Base-by-base conservation (phyloP, 2,888 invertebrate species). In the Tanaodytes sp. region DNA sequence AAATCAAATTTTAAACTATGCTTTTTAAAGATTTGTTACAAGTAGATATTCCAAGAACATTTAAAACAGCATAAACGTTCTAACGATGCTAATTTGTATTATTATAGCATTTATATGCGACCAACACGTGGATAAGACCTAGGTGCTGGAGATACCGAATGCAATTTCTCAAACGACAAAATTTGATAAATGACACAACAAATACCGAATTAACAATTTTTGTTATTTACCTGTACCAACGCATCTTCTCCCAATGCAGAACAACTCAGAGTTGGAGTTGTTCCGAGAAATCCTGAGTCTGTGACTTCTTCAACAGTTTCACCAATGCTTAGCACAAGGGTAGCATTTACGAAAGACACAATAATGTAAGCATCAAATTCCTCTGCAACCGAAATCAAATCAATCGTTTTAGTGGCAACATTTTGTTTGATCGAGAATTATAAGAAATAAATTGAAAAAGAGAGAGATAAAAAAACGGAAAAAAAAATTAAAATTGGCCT, bases 281-380 rank as follows among this genome's bases (percentile, higher is more conserved):
- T 99, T 66, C 98, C 98, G 79, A 99, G 88, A 86, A 99, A 99
- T 40, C 99, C 99, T 71, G 98, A 98, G 86, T 99, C 99, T 0
- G 98, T 97, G 18, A 99, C 99, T 92, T 99, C 99, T 86, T 99
- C 99, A n/a, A 99, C 99, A 11, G 98, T 99, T 86, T 99, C 99
- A 76, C 99, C 99, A 84, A 99, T 99, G 78, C 97, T 97, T 80
- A 99, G 90, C 73, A 99, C 99, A 81, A 99, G 90, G 12, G 99
- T 99, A 77, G 99, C 99, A 85, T 94, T 94, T 73, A 97, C 95
- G 92, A 99, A 99, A 49, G 99, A 99, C 79, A 99, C 99, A 85
- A 99, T 97, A 89, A 99, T 99, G 89, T 98, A 99, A 54, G 98
- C 96, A 90, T 99, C 99, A 89, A 89, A 98, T 85, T 95, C 95